Percentiles rank a stretch among this genome's conserved stretches.
Conservation (phyloP, 37 sponge, comb jelly and placozoan species). For the Halichondria panicea region DNA sequence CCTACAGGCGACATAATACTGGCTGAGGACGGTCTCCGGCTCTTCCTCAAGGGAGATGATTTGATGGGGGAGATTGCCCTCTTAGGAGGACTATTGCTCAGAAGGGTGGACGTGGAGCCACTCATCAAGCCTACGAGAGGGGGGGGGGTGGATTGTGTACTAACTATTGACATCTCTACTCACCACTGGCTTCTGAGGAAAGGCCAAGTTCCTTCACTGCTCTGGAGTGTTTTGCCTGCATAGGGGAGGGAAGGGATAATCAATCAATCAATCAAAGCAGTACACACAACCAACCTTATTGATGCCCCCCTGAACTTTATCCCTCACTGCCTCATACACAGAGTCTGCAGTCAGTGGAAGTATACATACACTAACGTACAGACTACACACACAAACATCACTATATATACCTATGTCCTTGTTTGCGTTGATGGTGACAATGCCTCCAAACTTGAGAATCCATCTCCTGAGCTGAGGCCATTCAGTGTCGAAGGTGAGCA, state of each 20-base stretch:
- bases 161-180: slow-evolving; percentile 15
- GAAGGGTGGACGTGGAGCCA: neutral
- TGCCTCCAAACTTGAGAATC: slow-evolving; percentile 72
- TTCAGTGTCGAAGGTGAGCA: slow-evolving; percentile 62
- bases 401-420: slow-evolving; percentile 21
- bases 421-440: slow-evolving; percentile 57
- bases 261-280: too few relatives aligned
- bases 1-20: neutral
- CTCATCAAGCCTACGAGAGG: neutral
- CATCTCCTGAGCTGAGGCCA: slow-evolving; percentile 73
- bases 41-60: neutral
- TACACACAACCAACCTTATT: slow-evolving; percentile 23
- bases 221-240: slow-evolving; percentile 40
- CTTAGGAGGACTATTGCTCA: neutral
- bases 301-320: slow-evolving; percentile 23
- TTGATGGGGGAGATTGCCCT: neutral
- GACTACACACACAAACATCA: too few relatives aligned
- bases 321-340: neutral
- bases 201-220: slow-evolving; percentile 37
- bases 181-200: too few relatives aligned
- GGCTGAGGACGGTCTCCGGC: slow-evolving; percentile 24
- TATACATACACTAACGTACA: too few relatives aligned
- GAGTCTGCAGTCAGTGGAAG: too few relatives aligned
- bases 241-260: too few relatives aligned
- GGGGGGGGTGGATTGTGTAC: neutral